Base-by-base conservation (phyloP, 2,888 invertebrate species). In the Pyrrhosoma nymphula region DNA sequence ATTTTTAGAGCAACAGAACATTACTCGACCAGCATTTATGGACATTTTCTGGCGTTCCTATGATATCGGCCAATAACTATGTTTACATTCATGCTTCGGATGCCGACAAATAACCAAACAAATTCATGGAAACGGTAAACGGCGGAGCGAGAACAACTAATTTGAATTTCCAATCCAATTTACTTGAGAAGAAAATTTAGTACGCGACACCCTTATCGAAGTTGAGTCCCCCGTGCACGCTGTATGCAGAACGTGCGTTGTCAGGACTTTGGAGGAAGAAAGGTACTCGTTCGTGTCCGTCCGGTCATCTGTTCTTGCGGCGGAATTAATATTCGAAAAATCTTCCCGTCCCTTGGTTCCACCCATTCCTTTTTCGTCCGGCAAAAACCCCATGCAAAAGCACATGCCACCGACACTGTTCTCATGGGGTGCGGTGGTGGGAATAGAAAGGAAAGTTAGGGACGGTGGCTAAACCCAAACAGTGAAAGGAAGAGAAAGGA, bases 161-260 rank as follows among this genome's bases (percentile, higher is more conserved):
- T 82, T 82, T 35, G 82, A 35, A 82, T 82, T 82, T 82, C 82
- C 82, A 16, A 82, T 82, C 82, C 82, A 82, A 82, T 82, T 82
- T 35, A 82, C 82, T 82, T 82, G 30, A 82, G 35, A 10, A 14
- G 12, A 16, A 35, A 82, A 82, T 82, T 82, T 82, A 82, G 30
- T 82, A 16, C 35, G 10, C 14, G 3, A 16, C 30, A 35, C 35
- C 82, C 82, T 82, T 82, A 35, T 82, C 82, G 35, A 23, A 35
- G 35, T 82, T 82, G 35, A 12, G 16, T 26, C 26, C 16, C 35
- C 30, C 16, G 26, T 14, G 30, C 82, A 16, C 1, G 82, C 82
- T 35, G 82, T 35, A 82, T 35, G 35, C 82, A 35, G 30, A 82
- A 82, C 82, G 82, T 30, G 82, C 35, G 82, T 26, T 69, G 26